Percentiles rank a stretch among this genome's conserved stretches.
These are phyloP conservation scores for Polyommatus icarus DNA, from an alignment of 2,888 invertebrate species.

Conservation along the genomic window DNA sequence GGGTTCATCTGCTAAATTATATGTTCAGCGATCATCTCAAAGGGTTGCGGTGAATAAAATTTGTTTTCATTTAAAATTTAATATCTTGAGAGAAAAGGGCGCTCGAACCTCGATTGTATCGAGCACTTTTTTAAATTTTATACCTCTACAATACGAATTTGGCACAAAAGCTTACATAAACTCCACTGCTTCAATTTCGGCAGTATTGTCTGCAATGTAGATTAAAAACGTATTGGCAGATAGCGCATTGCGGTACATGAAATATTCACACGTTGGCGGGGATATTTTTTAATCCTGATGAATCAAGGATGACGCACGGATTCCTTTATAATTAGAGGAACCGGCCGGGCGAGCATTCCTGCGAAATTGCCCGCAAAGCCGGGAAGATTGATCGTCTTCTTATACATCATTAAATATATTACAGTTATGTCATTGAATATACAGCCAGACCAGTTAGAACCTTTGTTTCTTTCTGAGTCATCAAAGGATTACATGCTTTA, in stretches of 20 bases:
- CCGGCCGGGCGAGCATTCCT: constrained; percentile 47
- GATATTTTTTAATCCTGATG: constrained; percentile 46
- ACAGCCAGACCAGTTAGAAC: not conserved
- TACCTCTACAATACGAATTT: not conserved
- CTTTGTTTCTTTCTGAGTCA: no score
- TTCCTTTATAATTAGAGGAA: constrained; percentile 58
- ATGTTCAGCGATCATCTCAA: not conserved
- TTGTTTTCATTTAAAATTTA: not conserved
- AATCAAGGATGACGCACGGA: constrained; percentile 56
- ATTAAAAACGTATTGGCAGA: constrained; percentile 17
- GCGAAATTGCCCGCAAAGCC: constrained; percentile 49
- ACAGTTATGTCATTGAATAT: constrained; percentile 41
- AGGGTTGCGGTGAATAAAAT: constrained; percentile 9
- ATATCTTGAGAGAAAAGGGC: not conserved
- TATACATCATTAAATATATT: constrained; percentile 38
- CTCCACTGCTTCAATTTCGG: not conserved
- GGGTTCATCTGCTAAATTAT: constrained; percentile 1
- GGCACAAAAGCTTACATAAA: not conserved
- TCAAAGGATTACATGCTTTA: no score
- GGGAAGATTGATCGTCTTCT: constrained; percentile 51
- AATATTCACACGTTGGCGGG: constrained; percentile 32
- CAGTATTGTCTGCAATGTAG: not conserved
- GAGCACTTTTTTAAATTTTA: not conserved
- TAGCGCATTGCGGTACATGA: constrained; percentile 18
- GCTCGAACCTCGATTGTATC: not conserved